Percentiles rank a stretch among this genome's conserved stretches.
Evolutionary conservation across 2,888 invertebrate species (phyloP).

Genomic region (Petrolisthes manimaculis): DNA sequence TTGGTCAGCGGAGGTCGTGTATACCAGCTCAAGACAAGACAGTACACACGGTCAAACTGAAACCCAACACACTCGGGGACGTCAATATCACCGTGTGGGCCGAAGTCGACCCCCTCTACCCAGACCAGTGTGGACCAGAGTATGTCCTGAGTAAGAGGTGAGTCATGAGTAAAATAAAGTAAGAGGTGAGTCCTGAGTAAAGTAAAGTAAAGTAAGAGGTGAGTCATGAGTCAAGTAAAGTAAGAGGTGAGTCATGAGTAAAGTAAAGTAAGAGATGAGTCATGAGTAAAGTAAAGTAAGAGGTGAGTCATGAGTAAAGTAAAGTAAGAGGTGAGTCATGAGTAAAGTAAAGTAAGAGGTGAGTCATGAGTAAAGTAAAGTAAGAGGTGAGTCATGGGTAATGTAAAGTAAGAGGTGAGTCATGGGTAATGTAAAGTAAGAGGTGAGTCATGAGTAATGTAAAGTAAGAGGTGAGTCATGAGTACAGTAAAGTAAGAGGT

Average conservation of each 20-base stretch:
- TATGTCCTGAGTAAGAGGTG: conserved; percentile 67
- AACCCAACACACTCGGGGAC: conserved; percentile 21
- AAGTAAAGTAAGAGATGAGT: not conserved
- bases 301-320: not conserved
- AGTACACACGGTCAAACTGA: conserved; percentile 18
- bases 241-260: not conserved
- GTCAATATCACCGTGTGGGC: conserved; percentile 43
- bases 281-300: too few relatives aligned
- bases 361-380: too few relatives aligned
- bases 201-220: conserved; percentile 26
- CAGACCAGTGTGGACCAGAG: conserved; percentile 73
- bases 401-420: too few relatives aligned
- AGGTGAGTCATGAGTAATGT: too few relatives aligned
- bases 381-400: too few relatives aligned
- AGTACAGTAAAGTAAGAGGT: too few relatives aligned
- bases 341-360: too few relatives aligned
- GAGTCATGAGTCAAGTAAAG: not conserved
- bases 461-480: too few relatives aligned
- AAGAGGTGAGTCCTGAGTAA: not conserved
- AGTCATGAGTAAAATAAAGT: not conserved
- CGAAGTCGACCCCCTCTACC: conserved; percentile 69
- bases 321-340: too few relatives aligned
- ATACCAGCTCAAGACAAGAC: conserved; percentile 22
- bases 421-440: too few relatives aligned
- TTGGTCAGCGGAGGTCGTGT: not conserved